Evolutionary conservation across 2,888 invertebrate species (phyloP).

Genomic region (Pyralis farinalis): DNA sequence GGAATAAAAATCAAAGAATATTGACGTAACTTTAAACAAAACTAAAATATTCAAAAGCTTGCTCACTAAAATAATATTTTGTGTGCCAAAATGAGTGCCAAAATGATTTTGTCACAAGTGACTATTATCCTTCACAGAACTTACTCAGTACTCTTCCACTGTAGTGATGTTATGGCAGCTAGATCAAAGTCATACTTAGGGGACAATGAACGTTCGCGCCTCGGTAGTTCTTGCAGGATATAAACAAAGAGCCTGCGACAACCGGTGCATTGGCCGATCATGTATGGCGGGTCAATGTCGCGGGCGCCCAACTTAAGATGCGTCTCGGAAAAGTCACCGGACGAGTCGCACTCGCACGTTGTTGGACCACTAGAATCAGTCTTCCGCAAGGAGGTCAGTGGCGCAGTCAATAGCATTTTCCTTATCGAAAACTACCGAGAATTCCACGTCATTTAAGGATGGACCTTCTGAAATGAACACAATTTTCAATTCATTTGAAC

Average conservation of each 20-base stretch:
- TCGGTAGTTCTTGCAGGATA: conserved; percentile 55
- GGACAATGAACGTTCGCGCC: conserved; percentile 45
- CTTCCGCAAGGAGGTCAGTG: conserved; percentile 65
- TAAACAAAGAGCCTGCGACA: conserved; percentile 79
- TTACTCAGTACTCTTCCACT: neutral
- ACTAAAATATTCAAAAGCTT: no score
- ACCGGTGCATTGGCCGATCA: conserved; percentile 75
- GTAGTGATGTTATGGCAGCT: conserved; percentile 6
- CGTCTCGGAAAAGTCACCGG: conserved; percentile 60
- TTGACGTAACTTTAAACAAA: no score
- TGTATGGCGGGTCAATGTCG: conserved; percentile 77
- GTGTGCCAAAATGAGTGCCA: no score
- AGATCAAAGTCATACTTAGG: conserved; percentile 13
- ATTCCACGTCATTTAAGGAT: neutral
- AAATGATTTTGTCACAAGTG: no score
- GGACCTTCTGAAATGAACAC: neutral
- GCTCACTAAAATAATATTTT: no score
- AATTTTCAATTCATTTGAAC: conserved; percentile 1
- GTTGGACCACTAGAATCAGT: conserved; percentile 40
- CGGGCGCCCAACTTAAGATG: conserved; percentile 65
- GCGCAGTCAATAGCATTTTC: conserved; percentile 38
- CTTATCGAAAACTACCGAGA: conserved; percentile 9
- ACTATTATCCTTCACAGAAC: neutral
- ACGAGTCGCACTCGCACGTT: conserved; percentile 43
- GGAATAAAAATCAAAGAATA: no score